Base-by-base conservation (phyloP, 2,797 vertebrate species). In the Apogon hyalosoma region DNA sequence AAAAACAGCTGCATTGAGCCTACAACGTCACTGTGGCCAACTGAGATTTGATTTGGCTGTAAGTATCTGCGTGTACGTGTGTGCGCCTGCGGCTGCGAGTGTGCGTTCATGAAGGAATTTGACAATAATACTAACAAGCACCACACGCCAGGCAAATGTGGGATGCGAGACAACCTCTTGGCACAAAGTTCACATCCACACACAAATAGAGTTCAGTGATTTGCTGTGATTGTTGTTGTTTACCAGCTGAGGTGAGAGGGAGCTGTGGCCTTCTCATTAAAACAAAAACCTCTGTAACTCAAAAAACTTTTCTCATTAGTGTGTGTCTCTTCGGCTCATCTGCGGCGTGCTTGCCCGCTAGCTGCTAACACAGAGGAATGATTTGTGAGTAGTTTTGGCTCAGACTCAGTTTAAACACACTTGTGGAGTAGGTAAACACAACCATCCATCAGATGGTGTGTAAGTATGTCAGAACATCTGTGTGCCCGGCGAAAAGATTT, bases 251-350 rank as follows among this genome's bases (percentile, higher is more conserved):
- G 85, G 84, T 80, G 62, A 79, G 58, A 66, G n/a, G 10, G 18
- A 57, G 78, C 50, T 15, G 12, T 11, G 70, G 73, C 78, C 79
- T 67, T 67, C 86, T 84, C 88, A 84, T 85, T 86, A 88, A 88
- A 87, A 67, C 63, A 51, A 28, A 80, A 77, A 62, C 63, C 57
- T 59, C 54, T 31, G 63, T 13, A 62, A 66, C 33, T 36, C 33
- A 9, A 36, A 28, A 36, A 36, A 36, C 79, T 69, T 73, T 65
- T 73, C 75, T 84, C 69, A 78, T 84, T 82, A 84, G 79, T 18
- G 57, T 13, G 63, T 11, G 53, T 60, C 52, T 69, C 48, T 43
- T 28, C 40, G 10, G 40, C 10, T 42, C 24, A 11, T 69, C 24
- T 65, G 31, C 6, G 49, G 53, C 11, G 52, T 40, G 67, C 65